Evolutionary conservation across 2,888 invertebrate species (phyloP), one percentile per base, ranked within the genome.

Genomic region (Desoria tigrina): DNA sequence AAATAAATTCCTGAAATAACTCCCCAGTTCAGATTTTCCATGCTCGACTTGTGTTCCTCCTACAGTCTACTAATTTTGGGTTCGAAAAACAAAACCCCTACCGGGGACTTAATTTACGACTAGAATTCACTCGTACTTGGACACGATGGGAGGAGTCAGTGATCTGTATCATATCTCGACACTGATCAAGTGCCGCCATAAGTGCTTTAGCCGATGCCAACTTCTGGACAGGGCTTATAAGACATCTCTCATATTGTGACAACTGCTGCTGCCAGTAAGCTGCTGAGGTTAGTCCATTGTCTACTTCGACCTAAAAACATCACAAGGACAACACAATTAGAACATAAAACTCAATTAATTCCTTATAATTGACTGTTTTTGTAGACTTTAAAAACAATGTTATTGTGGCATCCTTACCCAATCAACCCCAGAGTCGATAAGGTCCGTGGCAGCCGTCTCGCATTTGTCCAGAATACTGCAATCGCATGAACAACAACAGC

Each of bases 381-480:
- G n/a, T 45, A 45, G 21, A 11, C 6, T 45, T n/a, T 45, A 45
- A 45, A 11, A 9, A 6, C 4, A 18, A 6, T 18, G 45, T 45
- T 16, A 6, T 6, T 11, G 16, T 6, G 6, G 6, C 21, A 45
- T 39, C 9, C 51, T 87, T 84, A 94, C 94, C 86, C 92, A 86
- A 82, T 90, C 90, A 81, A 89, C 93, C 78, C 94, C 94, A 77
- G 88, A 87, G 79, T 92, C 90, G 77, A 94, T 82, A 77, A 90
- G 85, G 75, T 89, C 86, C 77, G 88, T 83, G 70, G 92, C 85
- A 45, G 86, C 86, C 73, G 88, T 86, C 79, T 93, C 93, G 78
- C 92, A 90, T 80, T 89, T 91, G 77, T 92, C 89, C 78, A 89
- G 89, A 77, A 86, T 86, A 81, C 93, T 93, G 84, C 54, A 86